These are phyloP conservation scores for Himalopsyche phryganea DNA, from an alignment of 1,140 invertebrate genomes.

Conservation along the genomic window DNA sequence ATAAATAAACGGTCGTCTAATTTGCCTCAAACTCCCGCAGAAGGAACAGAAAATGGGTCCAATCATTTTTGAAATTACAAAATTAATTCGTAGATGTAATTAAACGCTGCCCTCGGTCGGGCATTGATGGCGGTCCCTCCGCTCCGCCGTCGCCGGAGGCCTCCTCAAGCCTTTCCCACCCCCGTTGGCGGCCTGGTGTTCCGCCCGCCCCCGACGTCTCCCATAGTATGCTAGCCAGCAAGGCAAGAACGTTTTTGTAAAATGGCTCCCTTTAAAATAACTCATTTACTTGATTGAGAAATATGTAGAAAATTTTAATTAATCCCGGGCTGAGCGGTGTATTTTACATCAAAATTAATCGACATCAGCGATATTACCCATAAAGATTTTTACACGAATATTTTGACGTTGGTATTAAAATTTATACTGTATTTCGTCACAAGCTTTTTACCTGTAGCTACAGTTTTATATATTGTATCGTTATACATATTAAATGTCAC, in stretches of 20 bases:
- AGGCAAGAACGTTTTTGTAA: not conserved
- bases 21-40: not conserved
- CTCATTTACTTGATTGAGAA: conserved; percentile 4
- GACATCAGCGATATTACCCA: too few relatives aligned
- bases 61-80: conserved; percentile 33
- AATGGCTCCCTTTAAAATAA: conserved; percentile 4
- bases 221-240: too few relatives aligned
- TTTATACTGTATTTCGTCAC: too few relatives aligned
- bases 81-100: conserved; percentile 34
- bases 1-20: too few relatives aligned
- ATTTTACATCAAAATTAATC: not conserved
- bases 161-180: conserved; percentile 2
- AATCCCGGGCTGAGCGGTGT: not conserved
- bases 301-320: conserved; percentile 5
- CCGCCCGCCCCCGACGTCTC: not conserved
- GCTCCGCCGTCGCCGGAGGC: conserved; percentile 6
- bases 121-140: conserved; percentile 25
- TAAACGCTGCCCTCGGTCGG: conserved; percentile 29
- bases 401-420: too few relatives aligned
- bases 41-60: conserved; percentile 19
- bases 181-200: conserved; percentile 12
- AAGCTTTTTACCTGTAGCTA: too few relatives aligned
- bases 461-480: too few relatives aligned
- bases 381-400: too few relatives aligned
- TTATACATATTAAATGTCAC: too few relatives aligned